Evolutionary conservation across 2,797 vertebrate species (phyloP).

Genomic region (Pyrocephalus nanus): DNA sequence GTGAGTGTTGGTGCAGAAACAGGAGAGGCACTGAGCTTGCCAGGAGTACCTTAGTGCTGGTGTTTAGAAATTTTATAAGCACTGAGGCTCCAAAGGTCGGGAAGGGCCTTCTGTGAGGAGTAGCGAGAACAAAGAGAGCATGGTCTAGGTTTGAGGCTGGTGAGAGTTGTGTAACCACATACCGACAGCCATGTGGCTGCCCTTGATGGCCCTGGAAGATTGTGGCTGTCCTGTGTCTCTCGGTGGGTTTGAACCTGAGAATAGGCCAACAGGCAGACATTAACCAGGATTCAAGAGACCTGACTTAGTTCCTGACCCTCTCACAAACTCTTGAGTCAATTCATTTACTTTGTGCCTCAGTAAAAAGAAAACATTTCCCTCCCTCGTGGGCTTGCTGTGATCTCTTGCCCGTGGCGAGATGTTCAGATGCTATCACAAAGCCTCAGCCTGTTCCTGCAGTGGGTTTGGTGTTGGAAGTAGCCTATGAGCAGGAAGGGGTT

Average conservation of each 20-base stretch:
- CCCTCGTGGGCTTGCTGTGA: background rate
- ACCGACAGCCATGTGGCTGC: background rate
- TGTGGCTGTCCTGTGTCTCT: background rate
- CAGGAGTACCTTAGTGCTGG: background rate
- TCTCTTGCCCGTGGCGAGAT: background rate
- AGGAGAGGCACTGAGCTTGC: background rate
- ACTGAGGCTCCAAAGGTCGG: background rate
- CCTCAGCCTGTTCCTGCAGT: background rate
- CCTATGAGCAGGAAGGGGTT: constrained; percentile 1
- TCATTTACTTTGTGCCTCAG: background rate
- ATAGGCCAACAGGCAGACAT: background rate
- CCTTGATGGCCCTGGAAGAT: background rate
- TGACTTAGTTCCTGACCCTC: background rate
- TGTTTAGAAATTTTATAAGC: background rate
- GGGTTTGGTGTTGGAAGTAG: background rate
- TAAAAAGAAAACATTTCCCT: background rate
- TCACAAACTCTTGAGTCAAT: background rate
- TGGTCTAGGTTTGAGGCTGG: background rate
- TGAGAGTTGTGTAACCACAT: background rate
- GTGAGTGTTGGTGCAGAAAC: background rate
- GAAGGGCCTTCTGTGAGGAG: background rate
- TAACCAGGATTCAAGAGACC: background rate
- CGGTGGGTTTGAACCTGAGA: background rate
- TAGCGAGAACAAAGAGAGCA: background rate
- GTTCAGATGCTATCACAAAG: background rate